phyloP scores from a whole-genome alignment of 1,140 invertebrate genomes.

The Drosophila sp. region DNA sequence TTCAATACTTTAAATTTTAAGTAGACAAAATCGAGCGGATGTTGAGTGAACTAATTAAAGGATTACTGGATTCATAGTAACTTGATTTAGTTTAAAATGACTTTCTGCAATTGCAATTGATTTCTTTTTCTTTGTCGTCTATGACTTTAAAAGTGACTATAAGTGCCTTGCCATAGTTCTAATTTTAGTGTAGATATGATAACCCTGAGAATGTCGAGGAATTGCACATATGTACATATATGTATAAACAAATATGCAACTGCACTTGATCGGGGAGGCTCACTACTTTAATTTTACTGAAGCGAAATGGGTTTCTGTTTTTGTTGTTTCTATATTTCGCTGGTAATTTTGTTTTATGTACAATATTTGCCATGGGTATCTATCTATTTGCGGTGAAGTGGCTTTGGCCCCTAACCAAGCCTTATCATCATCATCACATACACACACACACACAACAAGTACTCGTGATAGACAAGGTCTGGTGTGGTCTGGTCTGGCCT shows the following conservation, averaged over 20 bases:
- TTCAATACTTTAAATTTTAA: too few species aligned
- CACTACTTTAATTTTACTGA: constrained; percentile 1
- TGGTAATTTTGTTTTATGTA: constrained; percentile 3
- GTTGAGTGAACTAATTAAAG: too few species aligned
- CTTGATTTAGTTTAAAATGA: background rate
- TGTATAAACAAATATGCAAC: background rate
- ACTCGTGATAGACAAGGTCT: constrained; percentile 10
- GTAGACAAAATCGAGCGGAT: too few species aligned
- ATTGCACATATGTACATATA: background rate
- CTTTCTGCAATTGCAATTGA: background rate
- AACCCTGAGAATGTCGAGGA: constrained; percentile 1
- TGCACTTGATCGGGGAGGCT: background rate
- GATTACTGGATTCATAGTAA: background rate
- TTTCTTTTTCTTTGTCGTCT: background rate
- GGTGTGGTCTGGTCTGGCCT: background rate
- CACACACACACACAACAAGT: background rate
- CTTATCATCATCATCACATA: background rate
- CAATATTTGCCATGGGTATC: constrained; percentile 10
- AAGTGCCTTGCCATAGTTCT: background rate
- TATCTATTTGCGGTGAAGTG: constrained; percentile 11
- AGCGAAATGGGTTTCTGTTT: background rate
- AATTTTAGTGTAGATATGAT: constrained; percentile 1
- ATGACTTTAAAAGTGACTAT: background rate
- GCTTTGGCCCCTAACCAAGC: constrained; percentile 8
- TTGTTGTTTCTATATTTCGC: background rate